Base-by-base conservation (phyloP, 1,140 invertebrate genomes). In the Pseudobourletiella spinata region DNA sequence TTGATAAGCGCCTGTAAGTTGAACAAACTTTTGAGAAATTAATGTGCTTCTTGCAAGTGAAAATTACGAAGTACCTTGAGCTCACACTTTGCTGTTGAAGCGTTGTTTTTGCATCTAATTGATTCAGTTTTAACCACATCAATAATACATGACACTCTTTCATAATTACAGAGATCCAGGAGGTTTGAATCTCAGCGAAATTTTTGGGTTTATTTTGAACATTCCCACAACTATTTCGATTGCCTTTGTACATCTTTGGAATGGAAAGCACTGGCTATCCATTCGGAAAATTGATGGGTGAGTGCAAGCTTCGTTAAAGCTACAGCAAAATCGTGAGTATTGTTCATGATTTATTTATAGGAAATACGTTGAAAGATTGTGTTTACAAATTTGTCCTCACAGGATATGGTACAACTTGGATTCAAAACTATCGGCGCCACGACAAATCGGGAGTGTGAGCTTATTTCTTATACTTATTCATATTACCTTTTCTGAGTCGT, bases 161-260 rank as follows among this genome's bases (percentile, higher is more conserved):
- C 8, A 39, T 39, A 39, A 11, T 39, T 48, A 11, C 20, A 48
- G 11, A 48, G 18, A 48, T 48, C 44, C 44, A 22, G 11, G 14
- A 18, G 20, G 8, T 11, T 22, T 18, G 20, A 54, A 54, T 28
- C 30, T 54, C 50, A 6, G 30, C 8, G 28, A 25, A 54, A 26
- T 54, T 26, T 54, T 54, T 26, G 50, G 50, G 6, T 54, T 54
- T 20, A 54, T 54, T 28, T 54, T 54, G 25, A 54, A 54, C 25
- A 54, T 54, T 28, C 50, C 50, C 8, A 54, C 50, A 4, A 6
- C 50, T 11, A 20, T 18, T 8, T 26, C 14, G 6, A 15, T 54
- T 6, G 25, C 50, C 20, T 25, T 54, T 30, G 28, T 25, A 8
- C 4, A 26, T 28, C 28, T 28, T 4, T 54, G 50, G 50, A 26